A percentile compares a stretch with the other conserved stretches of the same genome.
phyloP scores from a whole-genome alignment of 2,888 invertebrate genomes.

The Hydrotaea cyrtoneurina region DNA sequence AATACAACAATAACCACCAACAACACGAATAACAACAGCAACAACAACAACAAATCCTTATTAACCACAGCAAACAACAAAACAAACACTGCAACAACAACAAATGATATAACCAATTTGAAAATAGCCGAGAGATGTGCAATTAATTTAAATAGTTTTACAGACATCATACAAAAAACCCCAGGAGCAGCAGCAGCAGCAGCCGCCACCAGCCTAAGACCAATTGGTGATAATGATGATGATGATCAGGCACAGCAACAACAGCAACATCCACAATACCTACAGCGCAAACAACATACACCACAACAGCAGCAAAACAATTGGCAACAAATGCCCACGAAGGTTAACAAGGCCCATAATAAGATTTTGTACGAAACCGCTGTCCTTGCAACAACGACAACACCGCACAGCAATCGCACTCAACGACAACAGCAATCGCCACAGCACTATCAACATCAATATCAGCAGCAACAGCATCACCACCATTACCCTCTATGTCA shows the following conservation, averaged over 20 bases:
- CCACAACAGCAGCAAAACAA: constrained; percentile 74
- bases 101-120: constrained; percentile 65
- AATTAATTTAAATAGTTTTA: constrained; percentile 73
- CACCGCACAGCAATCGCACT: constrained; percentile 40
- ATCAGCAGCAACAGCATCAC: constrained; percentile 46
- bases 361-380: constrained; percentile 29
- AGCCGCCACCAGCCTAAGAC: constrained; percentile 73
- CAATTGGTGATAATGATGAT: constrained; percentile 58
- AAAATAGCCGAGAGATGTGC: constrained; percentile 70
- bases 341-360: not conserved
- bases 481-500: constrained; percentile 56
- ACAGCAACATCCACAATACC: constrained; percentile 47
- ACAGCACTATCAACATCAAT: constrained; percentile 58
- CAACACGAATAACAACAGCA: constrained; percentile 56
- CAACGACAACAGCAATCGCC: constrained; percentile 67
- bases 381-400: constrained; percentile 56
- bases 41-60: constrained; percentile 48
- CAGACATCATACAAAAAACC: constrained; percentile 78
- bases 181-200: no score
- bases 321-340: constrained; percentile 62
- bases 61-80: constrained; percentile 53
- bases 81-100: constrained; percentile 68
- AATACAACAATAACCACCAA: constrained; percentile 58
- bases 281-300: constrained; percentile 16
- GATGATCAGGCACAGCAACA: constrained; percentile 58